Evolutionary conservation across 2,888 invertebrate genomes (phyloP), one percentile per base, ranked within the genome.

Genomic region (Cataglyphis altisquamis): DNA sequence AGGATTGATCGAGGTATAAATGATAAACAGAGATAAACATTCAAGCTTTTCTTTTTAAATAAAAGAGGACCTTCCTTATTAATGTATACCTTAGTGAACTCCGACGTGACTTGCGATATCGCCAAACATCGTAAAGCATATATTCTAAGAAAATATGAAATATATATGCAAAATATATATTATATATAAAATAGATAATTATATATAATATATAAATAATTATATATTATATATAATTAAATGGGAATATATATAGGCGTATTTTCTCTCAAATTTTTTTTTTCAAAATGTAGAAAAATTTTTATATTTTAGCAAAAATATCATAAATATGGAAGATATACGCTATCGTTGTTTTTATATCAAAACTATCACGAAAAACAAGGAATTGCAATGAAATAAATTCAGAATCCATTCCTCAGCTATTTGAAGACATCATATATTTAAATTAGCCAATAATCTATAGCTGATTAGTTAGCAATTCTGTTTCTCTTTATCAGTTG

Each of bases 1-100:
- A 82, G 88, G 82, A 80, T 90, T 93, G 48, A 91, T 94, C 63
- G 94, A 94, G 91, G 94, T 94, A 86, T 25, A 39, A 64, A 36
- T 9, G 9, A 32, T 39, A 48, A 64, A 62, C 3, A 29, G 18
- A 15, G 18, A 15, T 32, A 10, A 72, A 32, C 0, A 5, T 55
- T 10, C 36, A 36, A 21, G 3, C 15, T 25, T 70, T 72, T 39
- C 25, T 5, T 10, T 55, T 57, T 55, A 55, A 57, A 3, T 10
- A 18, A 12, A 10, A 12, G 21, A 25, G 5, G 18, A 18, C 45
- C 45, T 48, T 48, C 0, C 48, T 57, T 57, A 39, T 25, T 41
- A n/a, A 48, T 48, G 8, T 48, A 29, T 55, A 4, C 55, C 60
- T 57, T 29, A 57, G 9, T 39, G 18, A 39, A 57, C 18, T 21